Base-by-base conservation (phyloP, 2,888 invertebrate genomes). In the Stegana nigrithorax region DNA sequence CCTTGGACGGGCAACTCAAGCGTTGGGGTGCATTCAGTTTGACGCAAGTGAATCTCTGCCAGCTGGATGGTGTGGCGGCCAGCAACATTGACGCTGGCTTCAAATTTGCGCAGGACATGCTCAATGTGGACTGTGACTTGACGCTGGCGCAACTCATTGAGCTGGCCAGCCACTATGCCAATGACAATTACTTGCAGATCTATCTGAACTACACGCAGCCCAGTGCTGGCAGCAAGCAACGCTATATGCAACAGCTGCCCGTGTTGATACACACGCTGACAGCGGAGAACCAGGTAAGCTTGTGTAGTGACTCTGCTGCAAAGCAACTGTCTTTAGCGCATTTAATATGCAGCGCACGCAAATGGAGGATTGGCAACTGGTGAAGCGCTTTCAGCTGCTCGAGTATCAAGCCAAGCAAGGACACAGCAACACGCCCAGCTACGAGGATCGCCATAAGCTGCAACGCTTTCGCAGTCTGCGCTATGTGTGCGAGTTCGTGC, bases 381-480 rank as follows among this genome's bases (percentile, higher is more conserved):
- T 90, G 0, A 87, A 90, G 67, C 87, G 93, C 64, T 91, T 93
- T 81, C 92, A 91, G 82, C 73, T 92, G 6, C 86, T 91, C 53
- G 92, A 92, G 75, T 89, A 87, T 59, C 70, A 78, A 14, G 62
- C 67, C 0, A 63, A 72, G 10, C 64, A 72, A 27, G 51, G 64
- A 19, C 66, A 68, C n/a, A 36, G 44, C 27, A 39, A 62, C 56
- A 32, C 80, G 80, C 75, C 85, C 19, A 62, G 19, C 17, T 78
- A 80, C 44, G 80, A 80, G 45, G 82, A 82, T 57, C 71, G 66
- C 0, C 73, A 78, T 51, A 83, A 83, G 64, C 59, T 84, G 12
- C 69, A 73, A 27, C 63, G 80, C 14, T 86, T 80, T 59, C 75
- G 78, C 51, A 74, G 74, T 0, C 66, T 86, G 53, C 78, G 80